Evolutionary conservation across 2,888 invertebrate genomes (phyloP).

Genomic region (Drosophila kokeensis): DNA sequence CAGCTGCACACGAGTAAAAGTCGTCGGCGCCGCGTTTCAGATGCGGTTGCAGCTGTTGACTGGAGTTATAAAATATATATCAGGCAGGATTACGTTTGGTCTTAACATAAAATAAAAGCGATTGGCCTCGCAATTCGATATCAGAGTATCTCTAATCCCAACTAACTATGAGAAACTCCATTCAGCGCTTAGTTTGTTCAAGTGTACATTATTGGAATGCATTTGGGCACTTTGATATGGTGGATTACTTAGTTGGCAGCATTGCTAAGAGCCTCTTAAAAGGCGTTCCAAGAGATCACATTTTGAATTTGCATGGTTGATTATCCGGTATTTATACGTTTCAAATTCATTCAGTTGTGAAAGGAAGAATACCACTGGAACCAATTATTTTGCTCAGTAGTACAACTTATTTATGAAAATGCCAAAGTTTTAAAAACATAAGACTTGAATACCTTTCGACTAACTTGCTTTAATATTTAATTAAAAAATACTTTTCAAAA

Average conservation of each 20-base stretch:
- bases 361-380: neutral
- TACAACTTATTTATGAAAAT: neutral
- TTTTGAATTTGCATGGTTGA: neutral
- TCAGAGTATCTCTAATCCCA: slow-evolving; percentile 11
- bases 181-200: slow-evolving; percentile 1
- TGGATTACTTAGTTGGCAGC: slow-evolving; percentile 1
- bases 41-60: slow-evolving; percentile 61
- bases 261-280: slow-evolving; percentile 3
- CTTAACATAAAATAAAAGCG: slow-evolving; percentile 65
- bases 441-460: neutral
- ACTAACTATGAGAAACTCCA: slow-evolving; percentile 2
- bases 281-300: neutral
- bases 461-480: neutral
- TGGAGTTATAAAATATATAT: slow-evolving; percentile 71
- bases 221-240: neutral
- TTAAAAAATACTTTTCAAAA: slow-evolving; percentile 30
- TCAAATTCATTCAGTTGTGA: neutral
- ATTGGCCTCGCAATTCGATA: slow-evolving; percentile 43
- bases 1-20: slow-evolving; percentile 70
- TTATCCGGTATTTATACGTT: neutral
- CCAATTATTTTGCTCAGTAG: neutral
- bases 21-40: slow-evolving; percentile 43
- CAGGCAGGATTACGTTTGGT: slow-evolving; percentile 62
- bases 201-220: neutral
- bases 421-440: neutral